Evolutionary conservation across 2,888 invertebrate genomes (phyloP).

Genomic region (Subacronicta megacephala): DNA sequence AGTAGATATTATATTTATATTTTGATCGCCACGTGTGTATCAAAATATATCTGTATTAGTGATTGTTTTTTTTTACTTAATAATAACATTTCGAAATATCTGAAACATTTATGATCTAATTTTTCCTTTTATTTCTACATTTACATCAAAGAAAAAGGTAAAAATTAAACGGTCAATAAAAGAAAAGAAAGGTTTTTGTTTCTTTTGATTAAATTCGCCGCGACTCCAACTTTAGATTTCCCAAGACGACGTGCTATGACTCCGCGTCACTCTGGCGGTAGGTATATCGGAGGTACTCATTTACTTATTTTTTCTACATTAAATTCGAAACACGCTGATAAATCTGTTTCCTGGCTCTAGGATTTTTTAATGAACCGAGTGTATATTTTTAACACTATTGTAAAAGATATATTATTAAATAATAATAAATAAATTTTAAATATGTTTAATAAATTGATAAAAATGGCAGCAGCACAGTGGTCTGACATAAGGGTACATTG

Average conservation of each 20-base stretch:
- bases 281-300: constrained; percentile 4
- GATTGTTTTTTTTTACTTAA: no score
- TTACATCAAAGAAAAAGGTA: background rate
- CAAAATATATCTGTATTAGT: no score
- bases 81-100: no score
- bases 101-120: no score
- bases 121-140: background rate
- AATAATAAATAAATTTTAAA: no score
- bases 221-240: constrained; percentile 47
- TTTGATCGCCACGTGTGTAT: no score
- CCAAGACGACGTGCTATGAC: constrained; percentile 34
- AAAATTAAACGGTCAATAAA: constrained; percentile 33
- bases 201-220: constrained; percentile 50
- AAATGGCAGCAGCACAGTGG: constrained; percentile 24
- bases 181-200: constrained; percentile 29
- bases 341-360: background rate
- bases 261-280: constrained; percentile 13
- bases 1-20: no score
- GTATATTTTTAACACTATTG: no score
- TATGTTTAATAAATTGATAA: background rate
- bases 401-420: no score
- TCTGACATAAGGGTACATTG: constrained; percentile 16
- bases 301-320: constrained; percentile 6
- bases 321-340: constrained; percentile 8
- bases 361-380: no score